Evolutionary conservation across 2,113 vertebrate species (phyloP), one percentile per base, ranked within the genome.

Genomic region (Oxyura jamaicensis): DNA sequence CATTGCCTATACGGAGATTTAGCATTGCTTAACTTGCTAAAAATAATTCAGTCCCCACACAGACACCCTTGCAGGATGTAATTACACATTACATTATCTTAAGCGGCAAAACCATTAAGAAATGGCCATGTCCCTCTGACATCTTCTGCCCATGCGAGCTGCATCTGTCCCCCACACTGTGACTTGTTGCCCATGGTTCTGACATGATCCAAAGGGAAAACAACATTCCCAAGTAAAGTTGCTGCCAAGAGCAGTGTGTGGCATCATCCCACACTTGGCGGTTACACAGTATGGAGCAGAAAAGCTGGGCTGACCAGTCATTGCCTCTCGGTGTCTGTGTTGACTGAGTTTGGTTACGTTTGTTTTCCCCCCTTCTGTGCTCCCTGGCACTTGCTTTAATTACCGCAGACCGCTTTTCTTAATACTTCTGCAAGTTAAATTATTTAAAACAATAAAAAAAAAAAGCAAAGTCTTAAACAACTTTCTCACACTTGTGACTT

Each of bases 141-240:
- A 86, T 12, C 50, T 39, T 75, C 35, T 68, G 56, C 42, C 52
- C 53, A 48, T 72, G 56, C 28, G 56, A 67, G 33, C 25, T n/a
- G 53, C 18, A 26, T 22, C 56, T 75, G 62, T 79, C 13, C 66
- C 62, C 48, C 13, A 15, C 4, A 1, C 15, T 10, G 23, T 53
- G 78, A 39, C 75, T 79, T 82, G n/a, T 78, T 66, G 75, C 29
- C 63, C 13, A 42, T 25, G 20, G 25, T 18, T 83, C 0, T 82
- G 85, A 91, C 90, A 78, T 6, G 31, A 93, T 76, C 50, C 39
- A 76, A 68, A 76, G 71, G 21, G 39, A 95, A 96, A 94, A 87
- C 26, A 90, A 88, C 29, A 68, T 94, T 60, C 56, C 28, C 3
- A 29, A 91, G 77, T 33, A 65, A 82, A 94, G 82, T 3, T 76